These are phyloP conservation scores for Hemicordylus capensis DNA, from an alignment of 2,113 vertebrate genomes.

Conservation along the genomic window DNA sequence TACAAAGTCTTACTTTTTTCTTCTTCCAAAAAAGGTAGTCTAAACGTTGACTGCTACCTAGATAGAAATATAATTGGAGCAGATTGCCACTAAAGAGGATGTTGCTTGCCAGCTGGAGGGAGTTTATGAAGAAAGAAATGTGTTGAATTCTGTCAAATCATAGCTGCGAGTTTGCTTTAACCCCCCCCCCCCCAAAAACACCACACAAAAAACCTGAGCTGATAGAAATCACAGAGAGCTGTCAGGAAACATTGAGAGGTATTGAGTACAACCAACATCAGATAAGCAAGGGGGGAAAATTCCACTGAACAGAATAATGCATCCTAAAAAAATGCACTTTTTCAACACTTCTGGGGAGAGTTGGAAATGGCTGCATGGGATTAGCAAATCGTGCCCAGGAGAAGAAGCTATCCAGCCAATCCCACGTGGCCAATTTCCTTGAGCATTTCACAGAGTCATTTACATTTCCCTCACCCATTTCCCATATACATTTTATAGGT, in stretches of 20 bases:
- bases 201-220: conserved; percentile 36
- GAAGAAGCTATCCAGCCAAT: too few relatives aligned
- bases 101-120: conserved; percentile 47
- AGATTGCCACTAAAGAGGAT: conserved; percentile 56
- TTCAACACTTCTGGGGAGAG: too few relatives aligned
- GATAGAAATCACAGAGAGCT: conserved; percentile 70
- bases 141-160: conserved; percentile 61
- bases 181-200: too few relatives aligned
- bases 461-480: conserved; percentile 34
- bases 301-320: conserved; percentile 54
- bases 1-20: conserved; percentile 43
- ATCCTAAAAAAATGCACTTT: too few relatives aligned
- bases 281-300: conserved; percentile 43
- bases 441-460: conserved; percentile 31
- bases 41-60: conserved; percentile 54
- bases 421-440: conserved; percentile 51
- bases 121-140: conserved; percentile 59
- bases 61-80: conserved; percentile 58
- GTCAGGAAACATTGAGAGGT: conserved; percentile 53
- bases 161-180: conserved; percentile 29
- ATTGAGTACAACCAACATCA: conserved; percentile 38
- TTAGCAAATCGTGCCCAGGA: too few relatives aligned
- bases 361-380: too few relatives aligned
- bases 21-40: conserved; percentile 37
- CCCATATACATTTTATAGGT: not conserved